Evolutionary conservation across 2,797 vertebrate genomes (phyloP).

Genomic region (Emydoidea blandingii): DNA sequence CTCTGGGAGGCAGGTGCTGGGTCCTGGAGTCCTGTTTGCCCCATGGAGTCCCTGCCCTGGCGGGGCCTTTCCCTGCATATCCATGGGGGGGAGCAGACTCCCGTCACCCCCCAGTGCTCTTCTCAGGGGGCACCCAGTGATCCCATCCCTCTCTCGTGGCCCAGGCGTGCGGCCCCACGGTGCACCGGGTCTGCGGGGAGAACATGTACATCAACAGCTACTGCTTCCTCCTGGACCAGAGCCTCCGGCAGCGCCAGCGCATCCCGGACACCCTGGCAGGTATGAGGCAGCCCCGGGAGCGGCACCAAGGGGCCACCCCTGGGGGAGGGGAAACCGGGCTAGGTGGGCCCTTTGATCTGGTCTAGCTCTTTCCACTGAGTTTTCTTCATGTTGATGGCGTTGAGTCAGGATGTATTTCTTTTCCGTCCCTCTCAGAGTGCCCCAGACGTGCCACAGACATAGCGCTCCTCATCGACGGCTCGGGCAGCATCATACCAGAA

Average conservation of each 20-base stretch:
- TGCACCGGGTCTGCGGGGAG: slow-evolving; percentile 67
- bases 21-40: neutral
- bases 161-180: slow-evolving; percentile 76
- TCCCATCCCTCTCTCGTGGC: neutral
- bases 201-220: slow-evolving; percentile 70
- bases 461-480: slow-evolving; percentile 77
- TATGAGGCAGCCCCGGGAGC: too few species aligned
- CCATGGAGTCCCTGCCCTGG: neutral
- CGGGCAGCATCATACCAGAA: neutral
- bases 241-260: neutral
- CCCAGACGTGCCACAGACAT: slow-evolving; percentile 70
- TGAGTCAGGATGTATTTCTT: neutral
- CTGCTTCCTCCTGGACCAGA: slow-evolving; percentile 69
- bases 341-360: neutral
- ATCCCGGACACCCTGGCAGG: slow-evolving; percentile 46
- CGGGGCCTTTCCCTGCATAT: neutral
- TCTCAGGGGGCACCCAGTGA: neutral
- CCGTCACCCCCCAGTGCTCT: neutral
- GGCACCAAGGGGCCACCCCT: too few species aligned
- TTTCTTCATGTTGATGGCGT: neutral
- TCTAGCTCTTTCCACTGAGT: neutral
- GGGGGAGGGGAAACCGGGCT: rapidly evolving
- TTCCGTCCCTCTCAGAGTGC: slow-evolving; percentile 44
- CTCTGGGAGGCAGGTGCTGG: neutral
- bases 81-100: neutral